Percentiles rank a stretch among this genome's conserved stretches.
Conservation (phyloP, 2,797 vertebrate genomes). For the Onychomys arenicola region DNA sequence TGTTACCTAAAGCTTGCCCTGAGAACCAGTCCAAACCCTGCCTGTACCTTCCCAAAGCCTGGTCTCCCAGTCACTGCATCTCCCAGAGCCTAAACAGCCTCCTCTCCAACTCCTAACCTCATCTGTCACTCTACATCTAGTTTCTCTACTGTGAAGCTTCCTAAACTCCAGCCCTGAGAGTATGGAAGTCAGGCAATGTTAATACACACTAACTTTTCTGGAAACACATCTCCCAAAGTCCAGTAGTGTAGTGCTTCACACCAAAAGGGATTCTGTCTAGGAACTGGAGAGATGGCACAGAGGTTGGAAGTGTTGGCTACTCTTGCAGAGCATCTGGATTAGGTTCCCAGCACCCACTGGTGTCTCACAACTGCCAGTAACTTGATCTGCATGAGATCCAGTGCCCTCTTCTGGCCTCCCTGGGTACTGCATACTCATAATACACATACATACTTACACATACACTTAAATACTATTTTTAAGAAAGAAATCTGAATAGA, state of each 20-base stretch:
- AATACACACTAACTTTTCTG: neutral
- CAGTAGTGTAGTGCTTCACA: rapidly evolving
- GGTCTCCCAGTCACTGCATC: neutral
- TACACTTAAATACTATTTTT: neutral
- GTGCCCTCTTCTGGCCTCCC: neutral
- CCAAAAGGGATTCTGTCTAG: neutral
- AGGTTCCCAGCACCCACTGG: neutral
- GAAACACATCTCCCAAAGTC: neutral
- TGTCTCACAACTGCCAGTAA: neutral
- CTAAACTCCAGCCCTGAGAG: neutral
- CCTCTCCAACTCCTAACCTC: neutral
- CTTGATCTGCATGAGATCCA: neutral
- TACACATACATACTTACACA: neutral
- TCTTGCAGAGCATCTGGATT: neutral
- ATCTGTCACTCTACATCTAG: rapidly evolving
- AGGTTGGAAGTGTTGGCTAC: neutral
- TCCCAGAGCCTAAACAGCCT: neutral
- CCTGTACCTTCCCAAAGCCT: neutral
- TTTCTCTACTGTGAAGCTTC: neutral
- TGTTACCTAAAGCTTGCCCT: neutral
- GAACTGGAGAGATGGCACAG: neutral
- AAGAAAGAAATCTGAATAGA: neutral
- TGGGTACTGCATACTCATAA: neutral
- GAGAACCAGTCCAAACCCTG: neutral
- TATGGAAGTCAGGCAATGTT: neutral